Evolutionary conservation across 2,113 vertebrate genomes (phyloP), one percentile per base, ranked within the genome.

Genomic region (Gopherus evgoodei): DNA sequence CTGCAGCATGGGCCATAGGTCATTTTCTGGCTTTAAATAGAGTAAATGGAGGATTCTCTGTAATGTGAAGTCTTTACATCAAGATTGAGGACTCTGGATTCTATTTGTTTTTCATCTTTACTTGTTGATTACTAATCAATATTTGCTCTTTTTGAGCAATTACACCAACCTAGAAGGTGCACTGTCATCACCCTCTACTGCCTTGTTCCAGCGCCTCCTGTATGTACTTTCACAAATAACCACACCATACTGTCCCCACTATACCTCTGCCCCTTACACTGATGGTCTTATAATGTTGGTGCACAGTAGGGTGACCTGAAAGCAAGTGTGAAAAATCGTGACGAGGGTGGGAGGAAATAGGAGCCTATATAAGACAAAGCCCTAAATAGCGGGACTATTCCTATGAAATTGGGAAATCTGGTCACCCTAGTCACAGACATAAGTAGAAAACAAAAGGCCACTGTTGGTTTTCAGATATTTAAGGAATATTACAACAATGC

Each of bases 41-140:
- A 69, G 35, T 38, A 69, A 38, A 69, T 69, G 65, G 65, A 10
- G 8, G 35, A 69, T 69, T n/a, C 35, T 38, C 35, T 69, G 65
- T 69, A 69, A 69, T 11, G 8, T 38, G 65, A 69, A 69, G 65
- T 69, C 35, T 69, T 38, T 69, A 38, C 35, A n/a, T 69, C 65
- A 69, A 69, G 35, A 38, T 69, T 69, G 35, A 69, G 35, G 65
- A 69, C 35, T 87, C 89, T 82, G 82, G 25, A 38, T 85, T 94
- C 86, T 35, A 95, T 95, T 88, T 92, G 50, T 91, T 69, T 79
- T 49, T 85, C 53, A 87, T 54, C 91, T 83, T 35, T 44, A 35
- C 21, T 35, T n/a, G 81, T 87, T 83, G 91, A 92, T 75, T 87
- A 95, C 11, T 76, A 69, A 17, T 38, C 9, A 85, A 8, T 19